Base-by-base conservation (phyloP, 2,113 vertebrate species). In the Myanophis thanlyinensis region DNA sequence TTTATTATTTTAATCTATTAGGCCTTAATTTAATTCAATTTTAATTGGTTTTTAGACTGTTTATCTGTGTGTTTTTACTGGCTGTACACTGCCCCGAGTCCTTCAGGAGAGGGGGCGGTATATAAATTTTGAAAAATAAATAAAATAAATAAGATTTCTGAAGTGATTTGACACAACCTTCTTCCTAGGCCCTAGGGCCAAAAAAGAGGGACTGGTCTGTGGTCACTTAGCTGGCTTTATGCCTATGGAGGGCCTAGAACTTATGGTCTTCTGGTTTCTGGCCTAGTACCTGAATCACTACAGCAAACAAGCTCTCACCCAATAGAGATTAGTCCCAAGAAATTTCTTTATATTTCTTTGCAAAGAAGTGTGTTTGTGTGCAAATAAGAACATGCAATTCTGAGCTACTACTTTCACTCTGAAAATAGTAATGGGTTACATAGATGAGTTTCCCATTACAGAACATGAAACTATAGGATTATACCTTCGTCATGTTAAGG, bases 401-500 rank as follows among this genome's bases (percentile, higher is more conserved):
- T 73, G 23, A 73, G 15, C 47, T 44, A 35, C n/a, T 67, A n/a
- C 46, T n/a, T 62, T 48, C 25, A 10, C 3, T 87, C 10, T 92
- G n/a, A 88, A 92, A 48, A 25, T 13, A 30, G n/a, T 10, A 23
- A 15, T 6, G 46, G n/a, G 54, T 67, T 49, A 40, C 49, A 35
- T 3, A 54, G 51, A 2, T 85, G 3, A 1, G 30, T 46, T n/a
- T 10, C 48, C 51, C 2, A 12, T 13, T 3, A 5, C 15, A 49
- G 49, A 47, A 80, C 54, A 35, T 22, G 40, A n/a, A 47, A 15
- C 52, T 52, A 30, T 30, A 52, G 11, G 35, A 96, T 98, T 92
- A 84, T 92, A 98, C 98, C 97, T 98, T 97, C 80, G 98, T 98
- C 88, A 94, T 98, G 53, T 98, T 98, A 80, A 99, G 97, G 97